Evolutionary conservation across 2,888 invertebrate species (phyloP).

Genomic region (Catocala nupta): DNA sequence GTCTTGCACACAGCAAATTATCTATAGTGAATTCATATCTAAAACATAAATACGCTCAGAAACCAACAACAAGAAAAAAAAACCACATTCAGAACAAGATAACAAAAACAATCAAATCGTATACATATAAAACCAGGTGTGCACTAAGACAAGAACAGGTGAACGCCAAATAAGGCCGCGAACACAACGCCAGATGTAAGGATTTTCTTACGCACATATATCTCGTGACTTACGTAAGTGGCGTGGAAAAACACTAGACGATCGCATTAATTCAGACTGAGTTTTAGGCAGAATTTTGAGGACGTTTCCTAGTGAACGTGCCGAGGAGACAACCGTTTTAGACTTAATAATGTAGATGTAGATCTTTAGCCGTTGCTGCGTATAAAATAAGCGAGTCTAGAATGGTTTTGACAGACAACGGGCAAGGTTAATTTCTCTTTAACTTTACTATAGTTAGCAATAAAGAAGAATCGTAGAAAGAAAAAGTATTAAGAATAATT

Average conservation of each 20-base stretch:
- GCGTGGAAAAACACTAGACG: slow-evolving; percentile 34
- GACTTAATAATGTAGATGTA: neutral
- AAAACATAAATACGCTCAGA: neutral
- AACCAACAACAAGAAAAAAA: no score
- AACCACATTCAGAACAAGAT: neutral
- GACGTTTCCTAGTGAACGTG: neutral
- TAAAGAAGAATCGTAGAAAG: no score
- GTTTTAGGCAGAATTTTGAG: slow-evolving; percentile 13
- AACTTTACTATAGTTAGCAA: no score
- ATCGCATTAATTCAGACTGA: slow-evolving; percentile 7
- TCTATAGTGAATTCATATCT: neutral
- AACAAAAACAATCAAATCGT: slow-evolving; percentile 5
- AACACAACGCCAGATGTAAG: slow-evolving; percentile 36
- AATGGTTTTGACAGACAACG: no score
- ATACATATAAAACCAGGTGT: slow-evolving; percentile 26
- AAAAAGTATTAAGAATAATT: no score
- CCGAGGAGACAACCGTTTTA: neutral
- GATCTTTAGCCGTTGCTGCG: neutral
- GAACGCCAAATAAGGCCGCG: slow-evolving; percentile 44
- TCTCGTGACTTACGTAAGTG: slow-evolving; percentile 39
- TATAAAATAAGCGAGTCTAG: no score
- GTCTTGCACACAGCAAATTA: no score
- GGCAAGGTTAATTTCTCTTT: no score
- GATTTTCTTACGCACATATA: slow-evolving; percentile 27
- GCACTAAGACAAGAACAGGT: slow-evolving; percentile 42